Evolutionary conservation across 2,113 vertebrate genomes (phyloP).

Genomic region (Grantiella picta): DNA sequence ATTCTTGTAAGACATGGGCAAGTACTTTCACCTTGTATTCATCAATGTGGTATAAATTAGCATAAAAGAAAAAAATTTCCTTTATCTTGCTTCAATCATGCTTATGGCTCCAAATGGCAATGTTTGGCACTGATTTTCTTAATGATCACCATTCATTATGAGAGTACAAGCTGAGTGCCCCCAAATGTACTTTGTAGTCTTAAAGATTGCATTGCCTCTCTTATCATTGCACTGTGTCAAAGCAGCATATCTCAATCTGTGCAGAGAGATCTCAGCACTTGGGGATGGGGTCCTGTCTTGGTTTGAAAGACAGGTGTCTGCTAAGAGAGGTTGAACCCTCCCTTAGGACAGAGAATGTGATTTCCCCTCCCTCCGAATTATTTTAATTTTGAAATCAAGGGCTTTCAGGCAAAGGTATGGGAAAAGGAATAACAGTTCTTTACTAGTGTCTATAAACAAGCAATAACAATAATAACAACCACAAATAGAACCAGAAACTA

Average conservation of each 20-base stretch:
- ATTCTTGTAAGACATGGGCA: background rate
- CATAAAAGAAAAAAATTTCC: background rate
- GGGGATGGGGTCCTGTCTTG: background rate
- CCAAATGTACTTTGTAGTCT: background rate
- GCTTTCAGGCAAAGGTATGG: no score
- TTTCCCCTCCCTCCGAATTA: no score
- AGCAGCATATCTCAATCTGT: background rate
- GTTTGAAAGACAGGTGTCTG: no score
- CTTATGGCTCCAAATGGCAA: background rate
- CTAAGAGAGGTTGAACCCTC: no score
- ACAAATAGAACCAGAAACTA: no score
- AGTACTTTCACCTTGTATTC: background rate
- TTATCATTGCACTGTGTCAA: background rate
- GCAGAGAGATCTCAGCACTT: background rate
- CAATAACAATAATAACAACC: no score
- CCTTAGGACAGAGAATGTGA: no score
- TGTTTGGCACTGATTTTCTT: background rate
- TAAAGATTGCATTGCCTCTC: background rate
- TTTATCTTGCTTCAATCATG: background rate
- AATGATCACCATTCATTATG: background rate
- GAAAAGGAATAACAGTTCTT: no score
- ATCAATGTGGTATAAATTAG: background rate
- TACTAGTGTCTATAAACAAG: no score
- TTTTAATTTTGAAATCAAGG: no score
- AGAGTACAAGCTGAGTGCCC: accelerated